Evolutionary conservation across 2,113 vertebrate genomes (phyloP), one percentile per base, ranked within the genome.

Genomic region (Siphamia tubifer): DNA sequence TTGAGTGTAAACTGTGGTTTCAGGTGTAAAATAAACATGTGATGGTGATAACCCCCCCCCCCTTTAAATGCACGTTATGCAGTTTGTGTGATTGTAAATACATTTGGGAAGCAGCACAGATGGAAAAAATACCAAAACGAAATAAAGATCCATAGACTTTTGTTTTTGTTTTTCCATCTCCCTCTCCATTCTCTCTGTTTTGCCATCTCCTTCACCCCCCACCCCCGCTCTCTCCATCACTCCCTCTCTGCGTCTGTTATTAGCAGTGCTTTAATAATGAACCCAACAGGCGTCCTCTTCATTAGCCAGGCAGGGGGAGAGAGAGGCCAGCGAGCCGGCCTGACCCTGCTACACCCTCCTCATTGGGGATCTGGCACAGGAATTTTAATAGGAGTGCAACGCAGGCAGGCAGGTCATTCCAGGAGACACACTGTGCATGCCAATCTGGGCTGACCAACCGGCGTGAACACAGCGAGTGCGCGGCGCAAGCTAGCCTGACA

Each of bases 351-450:
- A 74, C 77, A 62, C 70, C 74, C 74, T 71, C 69, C 68, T 85
- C 88, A 85, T 84, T 43, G 77, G 84, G 86, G 85, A 87, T 85
- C 80, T 90, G 84, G 89, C 87, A 83, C 75, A 82, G 67, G 88
- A 91, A 89, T 91, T 85, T 88, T 89, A 91, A 91, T 90, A 82
- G 90, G 77, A 73, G 63, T 79, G 81, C 73, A 72, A 83, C 53
- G 44, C 81, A 73, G 76, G 84, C 81, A 83, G 81, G 74, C 79
- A 74, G 88, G 88, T 87, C 87, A 83, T 68, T 74, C 51, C 64
- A 40, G 60, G 64, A 83, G 79, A 85, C 80, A 52, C 73, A 25
- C 78, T 71, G 77, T 79, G 87, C 87, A 90, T 91, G 87, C 83
- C 88, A 87, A 91, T 88, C 88, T 57, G 44, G 49, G 86, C 82